Percentiles rank a stretch among this genome's conserved stretches.
These are phyloP conservation scores for Synanceia verrucosa DNA, from an alignment of 2,797 vertebrate genomes.

Conservation along the genomic window DNA sequence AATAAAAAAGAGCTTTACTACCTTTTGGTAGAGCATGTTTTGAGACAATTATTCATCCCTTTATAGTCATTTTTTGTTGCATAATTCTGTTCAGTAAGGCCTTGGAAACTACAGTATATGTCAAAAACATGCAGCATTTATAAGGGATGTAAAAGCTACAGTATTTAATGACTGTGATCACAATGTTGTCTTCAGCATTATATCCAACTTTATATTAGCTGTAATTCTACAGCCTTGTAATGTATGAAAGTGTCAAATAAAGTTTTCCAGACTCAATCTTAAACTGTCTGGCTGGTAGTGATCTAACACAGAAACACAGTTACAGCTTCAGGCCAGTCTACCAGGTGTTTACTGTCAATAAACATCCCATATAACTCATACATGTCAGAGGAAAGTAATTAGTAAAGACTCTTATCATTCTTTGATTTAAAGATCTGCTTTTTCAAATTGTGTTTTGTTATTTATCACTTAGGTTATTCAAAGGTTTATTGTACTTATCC, in stretches of 20 bases:
- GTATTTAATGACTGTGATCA: background rate
- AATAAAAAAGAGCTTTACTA: no score
- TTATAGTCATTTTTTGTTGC: no score
- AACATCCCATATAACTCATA: background rate
- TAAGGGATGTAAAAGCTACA: background rate
- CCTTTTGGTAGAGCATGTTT: no score
- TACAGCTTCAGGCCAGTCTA: background rate
- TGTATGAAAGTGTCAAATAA: background rate
- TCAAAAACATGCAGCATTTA: no score
- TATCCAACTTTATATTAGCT: background rate
- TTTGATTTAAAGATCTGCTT: background rate
- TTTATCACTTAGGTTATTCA: background rate
- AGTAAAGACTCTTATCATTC: background rate
- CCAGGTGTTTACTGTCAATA: background rate
- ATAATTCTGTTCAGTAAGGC: no score
- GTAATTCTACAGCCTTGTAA: background rate
- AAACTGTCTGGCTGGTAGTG: background rate
- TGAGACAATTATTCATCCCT: no score
- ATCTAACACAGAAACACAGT: background rate
- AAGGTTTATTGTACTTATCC: background rate
- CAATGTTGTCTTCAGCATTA: background rate
- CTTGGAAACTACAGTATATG: no score
- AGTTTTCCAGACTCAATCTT: background rate
- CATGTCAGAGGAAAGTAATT: background rate
- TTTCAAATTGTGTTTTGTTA: background rate